Percentiles rank a stretch among this genome's conserved stretches.
Conservation (phyloP, 2,888 invertebrate genomes). For the Acrobasis repandana region DNA sequence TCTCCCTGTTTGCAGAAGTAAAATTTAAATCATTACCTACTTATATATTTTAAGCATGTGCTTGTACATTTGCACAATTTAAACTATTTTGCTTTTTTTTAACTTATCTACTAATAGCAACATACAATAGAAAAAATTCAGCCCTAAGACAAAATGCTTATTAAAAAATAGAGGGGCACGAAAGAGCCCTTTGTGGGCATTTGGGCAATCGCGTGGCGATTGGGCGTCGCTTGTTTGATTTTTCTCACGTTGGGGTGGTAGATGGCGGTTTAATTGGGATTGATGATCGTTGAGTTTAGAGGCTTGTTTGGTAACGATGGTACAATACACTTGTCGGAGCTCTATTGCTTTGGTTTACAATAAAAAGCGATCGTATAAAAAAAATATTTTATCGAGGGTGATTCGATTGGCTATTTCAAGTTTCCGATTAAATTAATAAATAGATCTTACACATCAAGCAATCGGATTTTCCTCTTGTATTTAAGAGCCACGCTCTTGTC, state of each 20-base stretch:
- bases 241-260: constrained; percentile 70
- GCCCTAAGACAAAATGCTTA: constrained; percentile 51
- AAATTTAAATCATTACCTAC: no score
- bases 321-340: not conserved
- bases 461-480: no score
- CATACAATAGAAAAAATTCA: not conserved
- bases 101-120: no score
- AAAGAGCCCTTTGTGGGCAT: constrained; percentile 61
- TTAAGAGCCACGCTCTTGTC: no score
- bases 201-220: constrained; percentile 60
- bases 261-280: constrained; percentile 75
- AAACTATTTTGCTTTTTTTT: no score
- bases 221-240: constrained; percentile 68
- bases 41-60: no score
- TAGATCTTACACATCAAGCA: no score
- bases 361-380: not conserved
- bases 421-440: no score
- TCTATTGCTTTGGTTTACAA: not conserved
- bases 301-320: constrained; percentile 44
- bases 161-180: constrained; percentile 59
- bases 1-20: no score
- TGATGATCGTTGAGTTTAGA: constrained; percentile 64
- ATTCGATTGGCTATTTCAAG: not conserved
- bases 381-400: not conserved
- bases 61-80: no score